Conservation (phyloP, 2,888 invertebrate genomes). For the Eilema depressum region DNA sequence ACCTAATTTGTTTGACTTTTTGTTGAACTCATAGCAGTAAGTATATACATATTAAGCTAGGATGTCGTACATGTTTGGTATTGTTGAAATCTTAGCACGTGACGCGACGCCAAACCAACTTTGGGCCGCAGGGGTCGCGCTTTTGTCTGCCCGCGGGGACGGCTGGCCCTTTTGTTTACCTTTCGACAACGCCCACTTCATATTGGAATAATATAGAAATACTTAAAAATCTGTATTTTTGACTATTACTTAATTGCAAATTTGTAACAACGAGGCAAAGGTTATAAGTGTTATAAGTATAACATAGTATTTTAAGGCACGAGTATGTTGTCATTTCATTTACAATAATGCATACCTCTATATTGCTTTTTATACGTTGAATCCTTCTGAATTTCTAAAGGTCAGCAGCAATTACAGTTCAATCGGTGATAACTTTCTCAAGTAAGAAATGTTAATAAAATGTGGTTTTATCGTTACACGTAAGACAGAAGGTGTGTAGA, state of each 20-base stretch:
- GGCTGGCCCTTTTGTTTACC: conserved; percentile 66
- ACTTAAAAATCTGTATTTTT: conserved; percentile 37
- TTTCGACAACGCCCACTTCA: conserved; percentile 67
- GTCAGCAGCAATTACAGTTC: conserved; percentile 43
- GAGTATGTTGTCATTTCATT: not conserved
- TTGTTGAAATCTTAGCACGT: conserved; percentile 57
- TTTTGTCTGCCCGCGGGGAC: conserved; percentile 66
- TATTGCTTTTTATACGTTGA: conserved; percentile 18
- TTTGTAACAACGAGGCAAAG: no score
- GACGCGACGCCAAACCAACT: conserved; percentile 54
- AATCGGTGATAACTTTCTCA: conserved; percentile 43
- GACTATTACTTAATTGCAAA: conserved; percentile 21
- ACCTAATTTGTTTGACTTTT: conserved; percentile 56
- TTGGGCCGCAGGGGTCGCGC: conserved; percentile 65
- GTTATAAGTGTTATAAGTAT: no score
- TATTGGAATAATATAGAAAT: conserved; percentile 58
- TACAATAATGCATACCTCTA: conserved; percentile 18
- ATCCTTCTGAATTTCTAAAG: conserved; percentile 38
- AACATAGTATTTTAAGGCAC: not conserved
- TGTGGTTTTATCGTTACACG: conserved; percentile 43
- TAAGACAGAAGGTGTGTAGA: conserved; percentile 55
- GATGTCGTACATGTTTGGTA: conserved; percentile 35
- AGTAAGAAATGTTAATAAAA: conserved; percentile 47
- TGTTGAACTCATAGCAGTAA: conserved; percentile 29
- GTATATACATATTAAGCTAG: conserved; percentile 17